These are phyloP conservation scores for Acronicta psi DNA, from an alignment of 2,888 invertebrate species.

Conservation along the genomic window DNA sequence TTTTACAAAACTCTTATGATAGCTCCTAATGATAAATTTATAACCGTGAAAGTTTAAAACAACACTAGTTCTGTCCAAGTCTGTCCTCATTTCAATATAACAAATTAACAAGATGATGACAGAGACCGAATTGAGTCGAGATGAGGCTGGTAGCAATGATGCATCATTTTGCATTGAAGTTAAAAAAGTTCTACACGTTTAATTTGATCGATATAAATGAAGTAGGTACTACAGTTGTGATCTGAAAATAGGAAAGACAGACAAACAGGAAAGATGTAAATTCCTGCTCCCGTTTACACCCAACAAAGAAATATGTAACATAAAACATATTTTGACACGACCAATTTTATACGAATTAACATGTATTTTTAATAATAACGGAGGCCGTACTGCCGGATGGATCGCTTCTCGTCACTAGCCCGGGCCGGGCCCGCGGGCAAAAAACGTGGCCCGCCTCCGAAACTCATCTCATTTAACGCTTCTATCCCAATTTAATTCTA, in stretches of 20 bases:
- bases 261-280: constrained; percentile 8
- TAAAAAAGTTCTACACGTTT: neutral
- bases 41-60: too few species aligned
- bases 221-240: neutral
- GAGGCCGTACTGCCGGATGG: constrained; percentile 4
- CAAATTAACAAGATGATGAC: too few species aligned
- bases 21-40: too few species aligned
- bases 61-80: too few species aligned
- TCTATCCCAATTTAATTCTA: constrained; percentile 71
- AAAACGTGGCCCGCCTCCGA: constrained; percentile 59
- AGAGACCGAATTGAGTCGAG: too few species aligned
- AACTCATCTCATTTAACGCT: constrained; percentile 73
- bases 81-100: too few species aligned
- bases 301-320: constrained; percentile 8
- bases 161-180: neutral
- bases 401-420: constrained; percentile 40
- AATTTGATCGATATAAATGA: neutral
- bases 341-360: constrained; percentile 28
- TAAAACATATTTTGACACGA: constrained; percentile 35
- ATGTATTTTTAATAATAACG: constrained; percentile 39
- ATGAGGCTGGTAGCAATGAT: too few species aligned
- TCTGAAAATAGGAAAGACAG: constrained; percentile 4
- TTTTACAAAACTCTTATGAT: too few species aligned
- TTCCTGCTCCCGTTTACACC: constrained; percentile 29
- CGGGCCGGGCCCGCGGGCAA: constrained; percentile 17